phyloP scores from a whole-genome alignment of 2,797 vertebrate genomes.

The Acipenser transmontanus region DNA sequence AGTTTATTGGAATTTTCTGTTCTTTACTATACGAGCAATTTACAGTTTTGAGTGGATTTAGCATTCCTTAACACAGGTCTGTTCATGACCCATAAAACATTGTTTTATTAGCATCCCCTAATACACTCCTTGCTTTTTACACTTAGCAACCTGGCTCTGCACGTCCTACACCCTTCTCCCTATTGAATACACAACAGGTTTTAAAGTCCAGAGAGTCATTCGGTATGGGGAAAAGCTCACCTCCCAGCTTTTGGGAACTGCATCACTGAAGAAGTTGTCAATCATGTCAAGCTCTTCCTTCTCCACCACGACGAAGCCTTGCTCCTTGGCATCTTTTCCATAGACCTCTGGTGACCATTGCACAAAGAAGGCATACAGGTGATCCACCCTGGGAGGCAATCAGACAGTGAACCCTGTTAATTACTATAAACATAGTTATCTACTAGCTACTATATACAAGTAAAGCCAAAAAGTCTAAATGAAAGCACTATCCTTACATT shows the following conservation, averaged over 20 bases:
- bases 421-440: background rate
- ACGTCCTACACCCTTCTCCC: no score
- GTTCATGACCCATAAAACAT: no score
- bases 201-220: no score
- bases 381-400: constrained; percentile 70
- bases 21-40: no score
- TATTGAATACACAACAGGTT: no score
- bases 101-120: no score
- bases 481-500: background rate
- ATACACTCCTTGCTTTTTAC: no score
- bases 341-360: constrained; percentile 89
- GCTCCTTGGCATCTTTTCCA: constrained; percentile 76
- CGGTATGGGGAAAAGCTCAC: constrained; percentile 47
- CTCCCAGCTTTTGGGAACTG: constrained; percentile 75
- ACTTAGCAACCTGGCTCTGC: no score
- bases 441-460: background rate
- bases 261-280: constrained; percentile 78
- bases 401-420: constrained; percentile 9
- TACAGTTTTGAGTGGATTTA: no score
- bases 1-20: no score
- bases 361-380: constrained; percentile 86
- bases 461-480: background rate
- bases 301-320: constrained; percentile 69
- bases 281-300: constrained; percentile 76
- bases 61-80: no score